Percentiles rank a stretch among this genome's conserved stretches.
phyloP scores from a whole-genome alignment of 1,140 invertebrate genomes.

The Bombus ignitus region DNA sequence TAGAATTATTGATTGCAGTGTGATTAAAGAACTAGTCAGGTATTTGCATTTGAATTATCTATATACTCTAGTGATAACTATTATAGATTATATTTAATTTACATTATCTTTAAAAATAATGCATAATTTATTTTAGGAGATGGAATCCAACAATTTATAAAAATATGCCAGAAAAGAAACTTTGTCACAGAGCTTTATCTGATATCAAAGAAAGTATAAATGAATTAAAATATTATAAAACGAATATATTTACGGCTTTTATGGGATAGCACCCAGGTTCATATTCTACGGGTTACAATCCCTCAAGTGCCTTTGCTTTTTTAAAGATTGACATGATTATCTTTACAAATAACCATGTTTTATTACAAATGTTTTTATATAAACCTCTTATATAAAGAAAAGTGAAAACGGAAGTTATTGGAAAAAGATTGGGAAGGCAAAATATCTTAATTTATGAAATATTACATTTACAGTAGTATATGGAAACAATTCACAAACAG shows the following conservation, averaged over 20 bases:
- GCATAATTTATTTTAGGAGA: constrained; percentile 80
- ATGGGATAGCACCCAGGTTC: background rate
- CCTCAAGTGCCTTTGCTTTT: too few relatives aligned
- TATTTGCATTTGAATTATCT: constrained; percentile 54
- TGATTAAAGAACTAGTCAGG: constrained; percentile 92
- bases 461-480: too few relatives aligned
- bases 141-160: constrained; percentile 88
- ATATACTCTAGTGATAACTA: background rate
- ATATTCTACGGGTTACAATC: background rate
- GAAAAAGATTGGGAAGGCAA: too few relatives aligned
- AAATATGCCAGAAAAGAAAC: constrained; percentile 85
- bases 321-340: too few relatives aligned
- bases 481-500: too few relatives aligned
- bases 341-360: too few relatives aligned
- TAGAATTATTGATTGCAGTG: constrained; percentile 95
- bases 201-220: constrained; percentile 94
- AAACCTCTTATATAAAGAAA: too few relatives aligned
- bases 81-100: background rate
- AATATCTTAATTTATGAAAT: too few relatives aligned
- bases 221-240: constrained; percentile 90
- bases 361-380: too few relatives aligned
- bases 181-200: constrained; percentile 88
- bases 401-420: too few relatives aligned
- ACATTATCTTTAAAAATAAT: constrained; percentile 1
- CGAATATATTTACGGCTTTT: constrained; percentile 82